These are phyloP conservation scores for Leptatherina wallacei DNA, from an alignment of 2,797 vertebrate species.

Conservation along the genomic window DNA sequence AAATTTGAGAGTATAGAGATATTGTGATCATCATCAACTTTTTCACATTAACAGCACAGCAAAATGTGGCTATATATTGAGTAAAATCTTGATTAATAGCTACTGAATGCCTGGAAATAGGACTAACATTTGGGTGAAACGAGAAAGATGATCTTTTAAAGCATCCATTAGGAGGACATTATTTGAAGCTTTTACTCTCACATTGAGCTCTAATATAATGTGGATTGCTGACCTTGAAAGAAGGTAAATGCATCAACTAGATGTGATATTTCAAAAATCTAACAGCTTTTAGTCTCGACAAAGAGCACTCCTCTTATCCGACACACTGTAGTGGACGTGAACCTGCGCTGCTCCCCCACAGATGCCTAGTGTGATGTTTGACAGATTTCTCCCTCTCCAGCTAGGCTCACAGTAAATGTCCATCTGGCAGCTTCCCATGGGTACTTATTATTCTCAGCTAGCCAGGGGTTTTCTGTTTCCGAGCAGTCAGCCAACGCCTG, in stretches of 20 bases:
- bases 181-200: constrained; percentile 53
- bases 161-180: constrained; percentile 44
- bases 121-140: constrained; percentile 23
- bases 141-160: constrained; percentile 32
- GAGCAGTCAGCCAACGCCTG: constrained; percentile 70
- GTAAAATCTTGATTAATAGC: constrained; percentile 43
- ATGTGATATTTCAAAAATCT: constrained; percentile 57
- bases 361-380: constrained; percentile 81
- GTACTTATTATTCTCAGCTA: constrained; percentile 83
- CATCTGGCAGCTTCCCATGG: constrained; percentile 84
- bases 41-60: constrained; percentile 5
- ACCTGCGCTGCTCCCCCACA: constrained; percentile 70
- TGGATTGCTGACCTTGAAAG: constrained; percentile 65
- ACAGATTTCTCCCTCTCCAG: constrained; percentile 82
- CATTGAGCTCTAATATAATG: constrained; percentile 42
- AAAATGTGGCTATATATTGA: constrained; percentile 13
- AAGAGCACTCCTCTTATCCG: constrained; percentile 62
- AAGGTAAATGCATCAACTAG: constrained; percentile 46
- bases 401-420: constrained; percentile 82
- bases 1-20: constrained; percentile 10
- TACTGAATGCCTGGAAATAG: constrained; percentile 24
- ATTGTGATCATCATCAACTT: constrained; percentile 11
- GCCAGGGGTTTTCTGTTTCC: constrained; percentile 80
- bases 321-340: constrained; percentile 69
- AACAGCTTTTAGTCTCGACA: constrained; percentile 66